Evolutionary conservation across 2,888 invertebrate species (phyloP).

Genomic region (Sinopyrophorus schimmeli): DNA sequence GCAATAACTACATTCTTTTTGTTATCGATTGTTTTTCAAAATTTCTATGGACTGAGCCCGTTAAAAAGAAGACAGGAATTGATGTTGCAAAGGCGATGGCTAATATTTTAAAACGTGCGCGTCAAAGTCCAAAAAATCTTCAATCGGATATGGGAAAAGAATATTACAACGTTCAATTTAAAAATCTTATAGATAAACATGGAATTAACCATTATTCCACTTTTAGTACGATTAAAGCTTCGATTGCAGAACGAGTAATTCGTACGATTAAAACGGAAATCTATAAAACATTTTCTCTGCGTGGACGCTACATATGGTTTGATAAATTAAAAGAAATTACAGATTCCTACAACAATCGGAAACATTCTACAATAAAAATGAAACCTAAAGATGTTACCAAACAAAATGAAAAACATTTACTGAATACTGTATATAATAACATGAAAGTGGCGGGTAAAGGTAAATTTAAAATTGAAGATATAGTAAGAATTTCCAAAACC

Average conservation of each 20-base stretch:
- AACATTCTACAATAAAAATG: conserved; percentile 47
- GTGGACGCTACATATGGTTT: conserved; percentile 37
- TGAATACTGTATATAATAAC: conserved; percentile 33
- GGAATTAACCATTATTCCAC: too few species aligned
- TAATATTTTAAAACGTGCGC: conserved; percentile 23
- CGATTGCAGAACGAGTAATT: conserved; percentile 27
- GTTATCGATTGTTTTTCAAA: conserved; percentile 52
- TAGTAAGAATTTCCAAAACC: conserved; percentile 44
- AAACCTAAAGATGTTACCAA: conserved; percentile 38
- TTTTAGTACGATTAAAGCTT: conserved; percentile 32
- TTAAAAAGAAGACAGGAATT: conserved; percentile 45
- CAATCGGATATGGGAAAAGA: conserved; percentile 45
- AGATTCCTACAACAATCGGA: conserved; percentile 43
- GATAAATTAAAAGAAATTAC: conserved; percentile 27
- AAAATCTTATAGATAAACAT: conserved; percentile 37
- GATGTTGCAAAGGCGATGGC: conserved; percentile 39
- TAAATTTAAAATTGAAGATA: conserved; percentile 42
- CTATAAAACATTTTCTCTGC: conserved; percentile 14
- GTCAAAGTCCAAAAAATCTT: conserved; percentile 37
- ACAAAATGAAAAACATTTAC: too few species aligned
- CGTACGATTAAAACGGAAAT: conserved; percentile 10
- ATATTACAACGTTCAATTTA: conserved; percentile 42
- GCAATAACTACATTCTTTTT: conserved; percentile 46
- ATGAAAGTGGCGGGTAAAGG: conserved; percentile 34
- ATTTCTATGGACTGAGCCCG: conserved; percentile 47